phyloP scores from a whole-genome alignment of 2,888 invertebrate species.

The Meta bourneti region DNA sequence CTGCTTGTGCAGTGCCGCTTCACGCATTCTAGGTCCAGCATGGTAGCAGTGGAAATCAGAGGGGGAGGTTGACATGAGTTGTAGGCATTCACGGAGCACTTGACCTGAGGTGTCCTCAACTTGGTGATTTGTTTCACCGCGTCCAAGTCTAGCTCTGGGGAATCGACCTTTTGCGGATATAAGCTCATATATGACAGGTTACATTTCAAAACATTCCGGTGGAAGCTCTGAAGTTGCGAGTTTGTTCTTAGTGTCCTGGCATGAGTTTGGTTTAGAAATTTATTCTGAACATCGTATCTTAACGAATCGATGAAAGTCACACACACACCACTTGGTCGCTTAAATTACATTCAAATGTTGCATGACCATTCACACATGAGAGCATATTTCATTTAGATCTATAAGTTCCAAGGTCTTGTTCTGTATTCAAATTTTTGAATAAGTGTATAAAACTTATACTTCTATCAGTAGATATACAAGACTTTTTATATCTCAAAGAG shows the following conservation, averaged over 20 bases:
- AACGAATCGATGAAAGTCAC: no score
- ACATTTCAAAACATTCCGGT: neutral
- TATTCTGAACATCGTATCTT: no score
- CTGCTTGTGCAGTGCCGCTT: slow-evolving; percentile 74
- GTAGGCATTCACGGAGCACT: slow-evolving; percentile 45
- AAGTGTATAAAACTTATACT: neutral
- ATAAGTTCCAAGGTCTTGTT: no score
- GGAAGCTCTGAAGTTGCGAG: slow-evolving; percentile 53
- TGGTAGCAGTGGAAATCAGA: slow-evolving; percentile 57
- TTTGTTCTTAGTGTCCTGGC: neutral
- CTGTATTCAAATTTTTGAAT: neutral
- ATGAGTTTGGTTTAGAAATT: no score
- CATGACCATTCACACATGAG: no score
- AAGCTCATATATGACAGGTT: slow-evolving; percentile 72
- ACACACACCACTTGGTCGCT: no score
- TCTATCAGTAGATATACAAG: neutral
- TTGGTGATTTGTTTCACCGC: slow-evolving; percentile 67
- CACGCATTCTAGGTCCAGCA: slow-evolving; percentile 75
- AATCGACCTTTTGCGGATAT: slow-evolving; percentile 69
- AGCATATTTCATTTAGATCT: no score
- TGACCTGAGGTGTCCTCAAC: slow-evolving; percentile 40
- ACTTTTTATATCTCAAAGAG: neutral
- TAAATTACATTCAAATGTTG: no score
- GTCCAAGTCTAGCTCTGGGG: slow-evolving; percentile 65
- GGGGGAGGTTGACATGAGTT: slow-evolving; percentile 41